Base-by-base conservation (phyloP, 2,888 invertebrate species). In the Plebejus argus region DNA sequence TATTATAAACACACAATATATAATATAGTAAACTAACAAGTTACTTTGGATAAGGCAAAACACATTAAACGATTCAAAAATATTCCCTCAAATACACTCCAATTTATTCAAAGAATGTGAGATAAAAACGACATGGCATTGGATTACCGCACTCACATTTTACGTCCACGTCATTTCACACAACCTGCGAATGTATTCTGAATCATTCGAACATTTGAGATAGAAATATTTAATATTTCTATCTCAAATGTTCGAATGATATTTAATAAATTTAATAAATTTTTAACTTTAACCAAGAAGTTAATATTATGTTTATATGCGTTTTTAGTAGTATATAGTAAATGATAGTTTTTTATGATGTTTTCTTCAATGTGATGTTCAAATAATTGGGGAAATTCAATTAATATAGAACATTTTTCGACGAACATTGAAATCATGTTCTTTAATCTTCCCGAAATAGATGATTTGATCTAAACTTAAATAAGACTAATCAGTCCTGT, bases 61-160 rank as follows among this genome's bases (percentile, higher is more conserved):
- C 10, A 45, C 10, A 45, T 3, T 56, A 56, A 56, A 1, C 18
- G n/a, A 2, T n/a, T 56, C 7, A 56, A 58, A 58, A 58, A 66
- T 66, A 66, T 66, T 66, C 61, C 10, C 5, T 66, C 23, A 10
- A 28, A 66, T 66, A 23, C 20, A 66, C 28, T 61, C 23, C 61
- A 66, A 66, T 66, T 23, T 66, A 66, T 66, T 23, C 12, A 66
- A 28, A 23, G 61, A 12, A 12, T 66, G 61, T 66, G 61, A 66
- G 23, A 66, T 66, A 66, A 66, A 58, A 66, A 58, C 58, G 58
- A 20, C 58, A 20, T 58, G 20, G 8, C 58, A 20, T 20, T 10
- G 28, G 23, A 12, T 12, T 23, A 23, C 58, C 58, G 15, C 58
- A 8, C 20, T 20, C 58, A 66, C 61, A 66, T 66, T 23, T 66